Conservation (phyloP, 2,888 invertebrate genomes). For the Hybos culiciformis region DNA sequence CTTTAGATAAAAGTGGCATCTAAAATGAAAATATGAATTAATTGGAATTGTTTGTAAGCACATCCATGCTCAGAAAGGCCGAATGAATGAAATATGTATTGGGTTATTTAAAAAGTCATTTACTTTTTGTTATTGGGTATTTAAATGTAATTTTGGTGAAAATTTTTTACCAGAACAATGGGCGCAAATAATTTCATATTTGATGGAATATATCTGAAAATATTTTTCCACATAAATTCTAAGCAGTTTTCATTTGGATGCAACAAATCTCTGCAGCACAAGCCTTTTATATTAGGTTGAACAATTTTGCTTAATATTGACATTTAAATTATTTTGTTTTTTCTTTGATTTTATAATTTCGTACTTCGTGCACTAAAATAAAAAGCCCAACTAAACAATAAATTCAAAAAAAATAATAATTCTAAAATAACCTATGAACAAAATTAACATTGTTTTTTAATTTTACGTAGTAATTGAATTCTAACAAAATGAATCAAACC, state of each 20-base stretch:
- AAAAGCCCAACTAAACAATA: too few relatives aligned
- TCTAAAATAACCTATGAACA: too few relatives aligned
- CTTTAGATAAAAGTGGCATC: neutral
- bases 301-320: neutral
- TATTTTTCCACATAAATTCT: slow-evolving; percentile 12
- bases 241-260: slow-evolving; percentile 19
- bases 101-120: neutral
- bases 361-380: too few relatives aligned
- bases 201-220: slow-evolving; percentile 14
- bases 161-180: slow-evolving; percentile 2
- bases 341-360: neutral
- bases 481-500: too few relatives aligned
- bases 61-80: too few relatives aligned
- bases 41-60: too few relatives aligned
- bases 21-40: neutral
- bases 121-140: neutral
- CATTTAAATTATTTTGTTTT: neutral
- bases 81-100: neutral
- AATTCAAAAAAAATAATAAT: too few relatives aligned
- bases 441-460: too few relatives aligned
- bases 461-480: too few relatives aligned
- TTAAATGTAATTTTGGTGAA: neutral
- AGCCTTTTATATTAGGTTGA: neutral
- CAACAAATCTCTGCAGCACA: slow-evolving; percentile 18
- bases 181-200: slow-evolving; percentile 19